Conservation (phyloP, 2,888 invertebrate species). For the Macrosoma leucophasiata region DNA sequence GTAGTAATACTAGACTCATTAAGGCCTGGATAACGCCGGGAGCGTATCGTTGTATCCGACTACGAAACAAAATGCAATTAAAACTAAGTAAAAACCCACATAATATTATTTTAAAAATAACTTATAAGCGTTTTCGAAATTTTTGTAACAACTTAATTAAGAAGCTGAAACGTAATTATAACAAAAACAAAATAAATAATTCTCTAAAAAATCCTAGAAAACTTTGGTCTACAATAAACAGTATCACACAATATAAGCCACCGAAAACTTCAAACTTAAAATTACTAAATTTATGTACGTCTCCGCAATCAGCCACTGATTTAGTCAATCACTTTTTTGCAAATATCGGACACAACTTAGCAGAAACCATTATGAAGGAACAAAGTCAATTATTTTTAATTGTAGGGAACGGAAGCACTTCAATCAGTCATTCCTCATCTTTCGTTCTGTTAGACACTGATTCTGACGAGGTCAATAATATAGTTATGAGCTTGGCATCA, state of each 20-base stretch:
- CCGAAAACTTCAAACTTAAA: neutral
- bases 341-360: conserved; percentile 1
- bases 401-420: too few species aligned
- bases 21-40: conserved; percentile 9
- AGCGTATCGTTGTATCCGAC: conserved; percentile 3
- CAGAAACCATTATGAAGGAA: neutral
- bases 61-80: conserved; percentile 5
- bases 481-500: conserved; percentile 5
- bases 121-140: conserved; percentile 11
- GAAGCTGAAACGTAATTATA: conserved; percentile 9
- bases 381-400: too few species aligned
- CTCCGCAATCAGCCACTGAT: neutral
- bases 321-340: conserved; percentile 5
- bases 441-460: conserved; percentile 10
- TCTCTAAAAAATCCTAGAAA: conserved; percentile 3
- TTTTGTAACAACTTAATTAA: conserved; percentile 10
- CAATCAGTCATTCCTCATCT: neutral
- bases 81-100: conserved; percentile 3
- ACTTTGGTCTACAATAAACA: conserved; percentile 7
- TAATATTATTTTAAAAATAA: conserved; percentile 11
- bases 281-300: too few species aligned
- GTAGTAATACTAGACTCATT: conserved; percentile 1
- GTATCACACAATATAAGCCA: conserved; percentile 7
- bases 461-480: conserved; percentile 7
- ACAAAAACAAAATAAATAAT: conserved; percentile 2